Base-by-base conservation (phyloP, 2,888 invertebrate species). In the Pimpla rufipes region DNA sequence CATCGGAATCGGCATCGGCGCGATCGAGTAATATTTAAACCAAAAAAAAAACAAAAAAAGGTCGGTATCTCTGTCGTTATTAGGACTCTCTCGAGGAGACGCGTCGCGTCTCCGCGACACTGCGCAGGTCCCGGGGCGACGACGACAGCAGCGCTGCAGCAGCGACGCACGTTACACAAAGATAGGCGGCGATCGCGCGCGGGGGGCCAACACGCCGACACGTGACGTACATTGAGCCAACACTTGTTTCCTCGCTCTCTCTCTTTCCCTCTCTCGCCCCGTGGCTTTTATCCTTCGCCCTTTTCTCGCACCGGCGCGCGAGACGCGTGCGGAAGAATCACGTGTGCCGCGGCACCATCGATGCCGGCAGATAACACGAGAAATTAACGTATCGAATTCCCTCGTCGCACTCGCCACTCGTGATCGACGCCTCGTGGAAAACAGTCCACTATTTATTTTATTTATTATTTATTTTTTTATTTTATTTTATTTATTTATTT, bases 81-180 rank as follows among this genome's bases (percentile, higher is more conserved):
- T 86, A 89, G 85, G 88, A 91, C 77, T 91, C 90, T 90, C 90
- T 91, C 86, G 91, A 90, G 29, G 92, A 88, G 85, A 89, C 88
- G 86, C 88, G 88, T 80, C 86, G 88, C 91, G 91, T 91, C 88
- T 87, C 87, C 81, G 86, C 86, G 81, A 84, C 87, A 85, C 87
- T 88, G 85, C 85, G 86, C 86, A 85, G 70, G 73, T 89, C 87
- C 88, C 87, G 86, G 87, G 89, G 86, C 87, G 86, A 85, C 81
- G 88, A 84, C 88, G 88, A 86, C 45, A 29, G 5, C 29, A 29
- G 3, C 5, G 29, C 29, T 5, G 29, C 29, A 3, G 29, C 29
- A 6, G 42, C 23, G 29, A 75, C 70, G 76, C 45, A 81, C 29
- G 66, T 47, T 76, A 70, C 35, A 85, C 81, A 81, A 83, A 68